Conservation (phyloP, 2,888 invertebrate species). For the Chrysodeixis includens region DNA sequence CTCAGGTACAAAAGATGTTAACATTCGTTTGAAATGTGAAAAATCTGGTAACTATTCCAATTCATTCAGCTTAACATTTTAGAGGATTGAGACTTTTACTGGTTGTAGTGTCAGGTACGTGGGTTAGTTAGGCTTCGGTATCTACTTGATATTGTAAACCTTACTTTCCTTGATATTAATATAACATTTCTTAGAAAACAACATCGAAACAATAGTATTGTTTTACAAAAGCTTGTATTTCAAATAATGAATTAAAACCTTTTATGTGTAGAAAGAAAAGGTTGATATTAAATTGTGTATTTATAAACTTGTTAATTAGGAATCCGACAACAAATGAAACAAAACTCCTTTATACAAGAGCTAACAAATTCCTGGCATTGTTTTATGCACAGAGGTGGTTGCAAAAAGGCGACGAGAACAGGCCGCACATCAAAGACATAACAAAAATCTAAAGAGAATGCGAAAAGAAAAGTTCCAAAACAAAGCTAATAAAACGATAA, state of each 20-base stretch:
- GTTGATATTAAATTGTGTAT: conserved; percentile 17
- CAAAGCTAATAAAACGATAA: conserved; percentile 83
- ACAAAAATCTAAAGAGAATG: conserved; percentile 71
- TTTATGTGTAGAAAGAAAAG: background rate
- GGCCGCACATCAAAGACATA: conserved; percentile 75
- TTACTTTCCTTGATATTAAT: background rate
- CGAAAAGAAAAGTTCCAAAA: conserved; percentile 75
- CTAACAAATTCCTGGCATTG: conserved; percentile 52
- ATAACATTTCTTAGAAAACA: background rate
- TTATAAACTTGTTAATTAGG: conserved; percentile 49
- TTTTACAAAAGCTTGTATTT: conserved; percentile 6
- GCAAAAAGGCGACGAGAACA: conserved; percentile 52
- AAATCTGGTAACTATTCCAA: background rate
- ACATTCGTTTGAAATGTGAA: conserved; percentile 5
- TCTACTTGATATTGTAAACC: background rate
- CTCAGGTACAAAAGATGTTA: conserved; percentile 15
- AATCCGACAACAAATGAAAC: conserved; percentile 38
- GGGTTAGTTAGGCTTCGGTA: background rate
- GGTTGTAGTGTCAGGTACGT: background rate
- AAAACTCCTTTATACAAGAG: conserved; percentile 51
- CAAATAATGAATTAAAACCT: background rate
- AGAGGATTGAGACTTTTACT: background rate
- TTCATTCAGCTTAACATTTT: too few species aligned
- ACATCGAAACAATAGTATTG: conserved; percentile 10
- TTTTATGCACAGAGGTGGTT: conserved; percentile 48